Evolutionary conservation across 1,140 invertebrate genomes (phyloP), one percentile per base, ranked within the genome.

Genomic region (Maniola jurtina): DNA sequence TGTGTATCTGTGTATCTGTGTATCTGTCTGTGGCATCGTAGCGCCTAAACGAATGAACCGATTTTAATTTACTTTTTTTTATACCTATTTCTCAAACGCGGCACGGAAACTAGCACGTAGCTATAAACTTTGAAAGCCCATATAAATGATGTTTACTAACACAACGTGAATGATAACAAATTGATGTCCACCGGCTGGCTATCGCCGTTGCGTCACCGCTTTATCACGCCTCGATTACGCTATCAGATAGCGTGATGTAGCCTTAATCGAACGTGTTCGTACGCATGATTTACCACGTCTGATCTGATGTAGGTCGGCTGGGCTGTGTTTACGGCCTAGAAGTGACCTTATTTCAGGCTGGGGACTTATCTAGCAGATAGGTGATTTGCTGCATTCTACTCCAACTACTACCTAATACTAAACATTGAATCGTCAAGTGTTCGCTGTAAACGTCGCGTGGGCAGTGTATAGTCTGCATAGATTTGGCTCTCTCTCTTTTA

Each of bases 261-360:
- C 76, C 66, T 81, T 87, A 87, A 87, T 87, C 84, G 82, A 82
- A 78, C 71, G 69, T 76, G 75, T 82, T 79, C 75, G 76, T 76
- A 73, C 62, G 74, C 75, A 71, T 84, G 74, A 73, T 80, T 75
- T 69, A 71, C 62, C 59, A 70, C 72, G 38, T 57, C 57, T 64
- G 8, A 55, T 55, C 15, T 55, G 48, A 16, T 25, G 14, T 16
- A 7, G 7, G 16, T 11, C 16, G 42, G 16, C 48, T 52, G 15
- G 14, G 25, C 5, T 0, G 16, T 40, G 13, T 50, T 25, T 25
- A 25, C 25, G 25, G 33, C 34, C n/a, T n/a, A 50, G 33, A 48
- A 36, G 36, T 61, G 14, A 14, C 14, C 7, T n/a, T 48, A 48
- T 10, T 48, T 6, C 3, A 48, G 0, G 38, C 6, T 14, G 9